phyloP scores from a whole-genome alignment of 2,797 vertebrate genomes.

The Chromobotia macracanthus region DNA sequence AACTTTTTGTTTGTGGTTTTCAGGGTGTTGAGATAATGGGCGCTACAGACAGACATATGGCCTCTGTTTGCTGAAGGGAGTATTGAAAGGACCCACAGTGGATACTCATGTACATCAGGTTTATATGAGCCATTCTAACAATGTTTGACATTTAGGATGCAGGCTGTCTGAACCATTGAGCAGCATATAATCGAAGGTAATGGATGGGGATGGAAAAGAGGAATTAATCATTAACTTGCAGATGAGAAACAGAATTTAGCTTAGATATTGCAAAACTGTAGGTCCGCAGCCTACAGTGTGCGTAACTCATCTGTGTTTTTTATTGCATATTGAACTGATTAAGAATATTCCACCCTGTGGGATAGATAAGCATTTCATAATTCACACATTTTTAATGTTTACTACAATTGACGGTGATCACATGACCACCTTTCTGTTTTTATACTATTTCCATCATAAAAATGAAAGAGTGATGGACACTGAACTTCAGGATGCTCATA shows the following conservation, averaged over 20 bases:
- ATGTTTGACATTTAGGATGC: slow-evolving; percentile 34
- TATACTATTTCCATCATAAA: neutral
- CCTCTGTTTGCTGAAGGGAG: slow-evolving; percentile 45
- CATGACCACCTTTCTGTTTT: neutral
- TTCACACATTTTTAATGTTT: neutral
- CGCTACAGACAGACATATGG: slow-evolving; percentile 46
- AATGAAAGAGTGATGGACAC: neutral
- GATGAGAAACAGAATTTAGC: slow-evolving; percentile 2
- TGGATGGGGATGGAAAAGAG: slow-evolving; percentile 29
- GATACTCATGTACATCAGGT: slow-evolving; percentile 40
- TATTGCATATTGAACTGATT: neutral
- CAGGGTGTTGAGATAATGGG: slow-evolving; percentile 20
- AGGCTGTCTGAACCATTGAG: slow-evolving; percentile 46
- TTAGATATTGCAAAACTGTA: neutral
- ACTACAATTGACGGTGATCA: neutral
- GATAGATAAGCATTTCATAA: slow-evolving; percentile 2
- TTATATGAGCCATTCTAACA: slow-evolving; percentile 33
- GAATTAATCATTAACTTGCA: slow-evolving; percentile 52
- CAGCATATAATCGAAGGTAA: slow-evolving; percentile 37
- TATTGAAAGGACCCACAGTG: slow-evolving; percentile 40
- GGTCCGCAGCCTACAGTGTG: neutral
- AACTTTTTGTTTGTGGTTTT: slow-evolving; percentile 8
- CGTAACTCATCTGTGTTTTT: neutral
- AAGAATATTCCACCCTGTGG: neutral
- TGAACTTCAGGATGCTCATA: neutral